Evolutionary conservation across 2,888 invertebrate genomes (phyloP).

Genomic region (Ephialtes manifestator): DNA sequence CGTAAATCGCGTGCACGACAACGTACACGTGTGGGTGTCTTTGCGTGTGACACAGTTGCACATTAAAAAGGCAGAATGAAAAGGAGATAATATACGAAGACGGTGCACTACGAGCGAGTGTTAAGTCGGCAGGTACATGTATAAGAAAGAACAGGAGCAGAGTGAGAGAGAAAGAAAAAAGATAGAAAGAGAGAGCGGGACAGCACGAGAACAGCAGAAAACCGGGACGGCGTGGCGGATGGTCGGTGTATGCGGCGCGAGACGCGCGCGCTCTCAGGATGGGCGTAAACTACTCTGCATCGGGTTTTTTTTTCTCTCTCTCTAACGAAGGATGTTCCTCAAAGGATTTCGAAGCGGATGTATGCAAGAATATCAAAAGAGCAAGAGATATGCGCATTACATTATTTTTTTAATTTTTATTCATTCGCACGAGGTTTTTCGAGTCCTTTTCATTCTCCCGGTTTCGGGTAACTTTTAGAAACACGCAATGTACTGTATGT

Average conservation of each 20-base stretch:
- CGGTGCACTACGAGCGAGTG: background rate
- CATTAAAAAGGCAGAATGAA: constrained; percentile 20
- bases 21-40: constrained; percentile 9
- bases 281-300: constrained; percentile 54
- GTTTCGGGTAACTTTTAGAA: background rate
- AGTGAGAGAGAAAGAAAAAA: background rate
- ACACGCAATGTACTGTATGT: background rate
- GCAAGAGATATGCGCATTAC: background rate
- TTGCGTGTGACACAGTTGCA: background rate
- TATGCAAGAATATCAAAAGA: background rate
- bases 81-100: constrained; percentile 6
- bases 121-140: constrained; percentile 14
- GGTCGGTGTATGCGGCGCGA: constrained; percentile 22
- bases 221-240: constrained; percentile 44
- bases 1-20: background rate
- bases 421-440: background rate
- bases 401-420: background rate
- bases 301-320: background rate
- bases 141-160: background rate
- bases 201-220: constrained; percentile 22
- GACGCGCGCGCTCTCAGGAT: constrained; percentile 54
- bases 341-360: background rate
- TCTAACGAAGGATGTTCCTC: background rate
- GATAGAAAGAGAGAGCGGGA: background rate
- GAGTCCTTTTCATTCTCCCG: background rate